Base-by-base conservation (phyloP, 2,797 vertebrate species). In the Bryconaethiops microstoma region DNA sequence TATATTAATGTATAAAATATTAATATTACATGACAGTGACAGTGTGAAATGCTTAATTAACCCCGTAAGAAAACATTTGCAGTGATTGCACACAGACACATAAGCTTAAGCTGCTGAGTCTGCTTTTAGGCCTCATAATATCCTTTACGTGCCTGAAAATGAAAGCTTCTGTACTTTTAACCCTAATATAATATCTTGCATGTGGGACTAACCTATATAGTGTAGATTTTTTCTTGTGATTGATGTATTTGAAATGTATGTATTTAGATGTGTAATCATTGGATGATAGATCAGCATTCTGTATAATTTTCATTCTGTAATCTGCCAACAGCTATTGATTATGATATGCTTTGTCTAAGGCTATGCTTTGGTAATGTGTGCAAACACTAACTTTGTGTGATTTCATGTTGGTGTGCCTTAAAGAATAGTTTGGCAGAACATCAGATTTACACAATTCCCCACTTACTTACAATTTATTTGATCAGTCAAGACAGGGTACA, bases 91-190 rank as follows among this genome's bases (percentile, higher is more conserved):
- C 77, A 72, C 45, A 50, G 74, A 78, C 77, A 48, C 64, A 79
- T 14, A 71, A 40, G 39, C 80, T 72, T 74, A 72, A 73, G 80
- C 65, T 65, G 52, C 81, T 73, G 76, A 54, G 74, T 81, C 73
- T 70, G 70, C 82, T 8, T 72, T 79, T 77, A 52, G 40, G 7
- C 52, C 23, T n/a, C 8, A 2, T 60, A 39, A 0, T 71, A 55
- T 50, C 60, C 12, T 70, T 23, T 76, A 21, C 25, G 60, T 67
- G 13, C 25, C 73, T 74, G 62, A 74, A 69, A 81, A 76, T 35
- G 21, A 74, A 63, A 59, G 14, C 21, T 35, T 1, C 14, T 42
- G 14, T 2, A 21, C 71, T 79, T 48, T 39, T 35, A 76, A 35
- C 4, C 55, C 45, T 67, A 39, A n/a, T 4, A n/a, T 55, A 52